A percentile compares a stretch with the other conserved stretches of the same genome.
phyloP scores from a whole-genome alignment of 2,113 vertebrate species.

The Puntigrus tetrazona region DNA sequence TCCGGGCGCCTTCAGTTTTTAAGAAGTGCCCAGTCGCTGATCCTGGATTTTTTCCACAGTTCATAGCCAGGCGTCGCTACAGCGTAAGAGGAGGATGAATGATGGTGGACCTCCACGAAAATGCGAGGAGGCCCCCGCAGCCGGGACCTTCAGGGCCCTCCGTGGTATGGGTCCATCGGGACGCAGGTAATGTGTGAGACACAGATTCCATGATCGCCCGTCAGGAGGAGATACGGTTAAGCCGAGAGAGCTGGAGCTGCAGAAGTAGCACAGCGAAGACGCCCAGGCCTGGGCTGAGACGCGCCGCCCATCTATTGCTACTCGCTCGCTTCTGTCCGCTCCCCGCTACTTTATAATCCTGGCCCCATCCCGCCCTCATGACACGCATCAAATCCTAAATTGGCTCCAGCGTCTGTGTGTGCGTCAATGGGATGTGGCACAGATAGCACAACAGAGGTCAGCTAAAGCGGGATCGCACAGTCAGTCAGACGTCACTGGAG shows the following conservation, averaged over 20 bases:
- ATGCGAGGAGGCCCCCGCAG: conserved; percentile 71
- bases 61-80: conserved; percentile 74
- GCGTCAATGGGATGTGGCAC: conserved; percentile 68
- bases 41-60: conserved; percentile 70
- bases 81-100: conserved; percentile 71
- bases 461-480: conserved; percentile 54
- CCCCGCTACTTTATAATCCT: conserved; percentile 64
- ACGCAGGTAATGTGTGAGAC: conserved; percentile 37
- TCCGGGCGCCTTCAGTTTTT: conserved; percentile 25
- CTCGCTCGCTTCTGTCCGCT: conserved; percentile 12
- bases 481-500: conserved; percentile 42
- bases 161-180: conserved; percentile 46
- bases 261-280: background rate
- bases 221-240: background rate
- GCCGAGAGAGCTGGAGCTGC: background rate
- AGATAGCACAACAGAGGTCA: conserved; percentile 11
- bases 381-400: conserved; percentile 55
- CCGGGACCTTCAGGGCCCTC: conserved; percentile 53
- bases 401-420: conserved; percentile 44
- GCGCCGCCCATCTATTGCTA: background rate
- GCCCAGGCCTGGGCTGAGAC: background rate
- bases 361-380: background rate
- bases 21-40: conserved; percentile 51
- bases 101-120: conserved; percentile 75
- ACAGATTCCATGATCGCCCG: conserved; percentile 62